Evolutionary conservation across 2,888 invertebrate species (phyloP).

Genomic region (Odontocolon sp.): DNA sequence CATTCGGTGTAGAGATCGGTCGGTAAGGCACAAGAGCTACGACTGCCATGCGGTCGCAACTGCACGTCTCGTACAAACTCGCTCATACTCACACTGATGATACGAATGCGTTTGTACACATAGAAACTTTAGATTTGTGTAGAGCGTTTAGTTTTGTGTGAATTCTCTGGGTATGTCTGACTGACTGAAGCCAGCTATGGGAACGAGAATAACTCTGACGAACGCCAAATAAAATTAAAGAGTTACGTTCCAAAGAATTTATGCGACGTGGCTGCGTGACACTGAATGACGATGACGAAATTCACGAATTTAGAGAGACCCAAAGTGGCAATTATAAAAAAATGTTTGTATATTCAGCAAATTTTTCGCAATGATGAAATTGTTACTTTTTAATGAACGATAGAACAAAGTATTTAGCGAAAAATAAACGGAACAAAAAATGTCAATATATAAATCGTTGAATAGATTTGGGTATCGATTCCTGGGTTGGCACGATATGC

Average conservation of each 20-base stretch:
- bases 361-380: no score
- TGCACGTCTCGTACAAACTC: constrained; percentile 55
- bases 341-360: background rate
- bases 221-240: background rate
- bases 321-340: background rate
- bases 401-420: no score
- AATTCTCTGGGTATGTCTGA: background rate
- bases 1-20: constrained; percentile 39
- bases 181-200: background rate
- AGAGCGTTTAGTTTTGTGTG: background rate
- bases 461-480: background rate
- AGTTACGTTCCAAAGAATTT: constrained; percentile 10
- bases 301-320: background rate
- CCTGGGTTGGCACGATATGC: background rate
- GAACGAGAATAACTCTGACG: no score
- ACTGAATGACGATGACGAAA: constrained; percentile 1
- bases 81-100: background rate
- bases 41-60: constrained; percentile 57
- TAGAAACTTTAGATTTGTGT: constrained; percentile 2
- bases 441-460: background rate
- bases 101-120: constrained; percentile 7
- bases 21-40: constrained; percentile 35
- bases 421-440: background rate
- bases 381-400: no score
- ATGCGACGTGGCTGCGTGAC: background rate